Evolutionary conservation across 1,140 invertebrate species (phyloP).

Genomic region (Cyrtorhinus lividipennis): DNA sequence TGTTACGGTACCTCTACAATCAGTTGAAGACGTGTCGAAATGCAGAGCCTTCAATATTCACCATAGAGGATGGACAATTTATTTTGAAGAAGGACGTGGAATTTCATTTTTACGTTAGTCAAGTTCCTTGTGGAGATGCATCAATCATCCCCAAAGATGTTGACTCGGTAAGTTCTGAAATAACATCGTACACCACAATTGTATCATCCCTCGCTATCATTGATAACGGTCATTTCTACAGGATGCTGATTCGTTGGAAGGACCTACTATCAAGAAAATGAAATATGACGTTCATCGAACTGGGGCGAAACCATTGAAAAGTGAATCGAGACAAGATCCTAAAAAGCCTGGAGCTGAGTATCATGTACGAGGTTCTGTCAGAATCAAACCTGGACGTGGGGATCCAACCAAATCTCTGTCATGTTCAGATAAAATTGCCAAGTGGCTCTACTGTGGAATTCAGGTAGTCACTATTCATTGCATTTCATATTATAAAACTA

Average conservation of each 20-base stretch:
- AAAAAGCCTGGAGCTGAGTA: constrained; percentile 42
- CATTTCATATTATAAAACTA: neutral
- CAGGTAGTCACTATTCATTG: constrained; percentile 31
- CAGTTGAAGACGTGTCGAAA: constrained; percentile 37
- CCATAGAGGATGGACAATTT: constrained; percentile 30
- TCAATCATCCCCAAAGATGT: constrained; percentile 48
- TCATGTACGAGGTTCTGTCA: constrained; percentile 54
- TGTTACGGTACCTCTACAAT: constrained; percentile 60
- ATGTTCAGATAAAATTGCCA: constrained; percentile 85
- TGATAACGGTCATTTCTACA: too few relatives aligned
- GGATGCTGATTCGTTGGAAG: too few relatives aligned
- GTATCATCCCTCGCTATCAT: too few relatives aligned
- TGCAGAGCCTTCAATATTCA: constrained; percentile 31
- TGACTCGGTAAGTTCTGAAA: too few relatives aligned
- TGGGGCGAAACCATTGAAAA: constrained; percentile 68
- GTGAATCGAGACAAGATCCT: constrained; percentile 36
- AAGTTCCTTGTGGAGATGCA: constrained; percentile 87
- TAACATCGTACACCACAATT: too few relatives aligned
- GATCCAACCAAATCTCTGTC: constrained; percentile 77
- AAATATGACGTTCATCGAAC: constrained; percentile 57
- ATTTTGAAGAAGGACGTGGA: constrained; percentile 38
- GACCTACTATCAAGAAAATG: neutral
- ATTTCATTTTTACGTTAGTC: constrained; percentile 77
- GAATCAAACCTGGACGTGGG: constrained; percentile 85
- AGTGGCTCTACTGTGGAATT: constrained; percentile 72